Evolutionary conservation across 2,797 vertebrate species (phyloP), one percentile per base, ranked within the genome.

Genomic region (Sebastes hopkinsi): DNA sequence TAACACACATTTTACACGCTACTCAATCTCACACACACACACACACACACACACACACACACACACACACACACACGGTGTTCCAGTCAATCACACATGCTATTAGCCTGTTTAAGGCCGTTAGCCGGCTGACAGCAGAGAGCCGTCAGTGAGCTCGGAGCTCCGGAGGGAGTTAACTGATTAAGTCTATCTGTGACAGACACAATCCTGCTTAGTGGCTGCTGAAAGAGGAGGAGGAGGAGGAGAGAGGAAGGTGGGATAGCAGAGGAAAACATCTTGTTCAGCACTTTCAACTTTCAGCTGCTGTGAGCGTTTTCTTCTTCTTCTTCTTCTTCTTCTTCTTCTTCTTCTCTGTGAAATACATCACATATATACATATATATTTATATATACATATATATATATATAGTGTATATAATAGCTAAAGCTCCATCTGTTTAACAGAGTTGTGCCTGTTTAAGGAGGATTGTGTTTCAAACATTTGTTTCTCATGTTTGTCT

Each of bases 161-260:
- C 92, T 92, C 91, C 84, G 75, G 69, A 32, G 84, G 84, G 92
- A 91, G 89, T 92, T 91, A 91, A 94, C 85, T 93, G 91, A 94
- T 94, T 93, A 90, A 92, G 86, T 88, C 85, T 92, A 92, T 91
- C 93, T 88, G 89, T 91, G 93, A 93, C 90, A 90, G 92, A 91
- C 92, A 90, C 89, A 88, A 92, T 88, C 84, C 87, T 79, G 85
- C 93, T 93, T 88, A 89, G 90, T 82, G 86, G 83, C 85, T 38
- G 61, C 87, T 82, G 88, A 72, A 80, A 79, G 46, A 67, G 65
- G 70, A 82, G 72, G 74, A 77, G 71, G 27, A 27, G 25, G 25
- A 27, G 25, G 56, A 77, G 78, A 60, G 71, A 67, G 55, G 68
- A 77, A 85, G 86, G 69, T 82, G 23, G 54, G 52, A 72, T 16